Conservation (phyloP, 2,113 vertebrate genomes). For the Crotalus tigris region DNA sequence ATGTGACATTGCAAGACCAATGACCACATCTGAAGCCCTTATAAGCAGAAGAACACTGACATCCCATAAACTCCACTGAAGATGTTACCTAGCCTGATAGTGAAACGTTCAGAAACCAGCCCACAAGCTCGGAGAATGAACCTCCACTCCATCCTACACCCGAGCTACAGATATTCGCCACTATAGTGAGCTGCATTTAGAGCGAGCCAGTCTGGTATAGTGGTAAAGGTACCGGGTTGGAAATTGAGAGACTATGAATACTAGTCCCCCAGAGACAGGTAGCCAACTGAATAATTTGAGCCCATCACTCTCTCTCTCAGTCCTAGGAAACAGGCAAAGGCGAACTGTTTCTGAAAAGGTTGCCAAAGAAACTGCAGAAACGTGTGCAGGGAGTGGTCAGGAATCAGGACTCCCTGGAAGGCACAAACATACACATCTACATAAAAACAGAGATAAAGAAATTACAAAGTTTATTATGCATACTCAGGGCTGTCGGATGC, state of each 20-base stretch:
- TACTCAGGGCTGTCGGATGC: not conserved
- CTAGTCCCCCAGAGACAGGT: not conserved
- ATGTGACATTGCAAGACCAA: too few relatives aligned
- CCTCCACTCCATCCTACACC: not conserved
- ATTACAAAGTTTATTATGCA: not conserved
- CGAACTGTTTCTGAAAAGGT: not conserved
- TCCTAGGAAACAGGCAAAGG: not conserved
- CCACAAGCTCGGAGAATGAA: not conserved
- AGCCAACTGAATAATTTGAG: not conserved
- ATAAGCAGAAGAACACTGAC: too few relatives aligned
- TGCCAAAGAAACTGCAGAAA: not conserved
- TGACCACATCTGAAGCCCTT: too few relatives aligned
- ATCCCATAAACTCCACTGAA: too few relatives aligned
- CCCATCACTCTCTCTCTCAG: not conserved
- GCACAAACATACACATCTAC: not conserved
- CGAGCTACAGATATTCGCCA: not conserved
- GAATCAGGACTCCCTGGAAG: not conserved
- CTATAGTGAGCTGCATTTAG: not conserved
- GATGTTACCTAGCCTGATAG: too few relatives aligned
- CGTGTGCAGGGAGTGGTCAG: not conserved
- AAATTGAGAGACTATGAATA: not conserved
- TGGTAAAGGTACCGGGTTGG: not conserved
- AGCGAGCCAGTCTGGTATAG: not conserved
- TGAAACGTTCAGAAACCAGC: too few relatives aligned
- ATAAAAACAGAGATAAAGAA: not conserved